Conservation (phyloP, 92 coral and sea anemone species). For the Parazoanthus atlanticus region DNA sequence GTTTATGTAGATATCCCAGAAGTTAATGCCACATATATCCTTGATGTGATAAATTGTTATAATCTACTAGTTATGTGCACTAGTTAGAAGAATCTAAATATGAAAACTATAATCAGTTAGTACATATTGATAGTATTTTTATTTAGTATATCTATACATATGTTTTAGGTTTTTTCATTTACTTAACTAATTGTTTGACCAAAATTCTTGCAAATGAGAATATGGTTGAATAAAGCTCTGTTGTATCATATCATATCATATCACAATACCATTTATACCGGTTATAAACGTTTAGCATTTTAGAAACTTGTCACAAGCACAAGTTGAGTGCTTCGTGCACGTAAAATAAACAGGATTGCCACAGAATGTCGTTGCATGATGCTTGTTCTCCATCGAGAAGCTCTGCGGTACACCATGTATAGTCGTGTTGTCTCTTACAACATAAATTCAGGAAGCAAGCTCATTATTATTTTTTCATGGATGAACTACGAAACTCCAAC, state of each 20-base stretch:
- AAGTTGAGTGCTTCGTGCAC: not conserved
- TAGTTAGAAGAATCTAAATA: too few species aligned
- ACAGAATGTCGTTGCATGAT: slow-evolving; percentile 47
- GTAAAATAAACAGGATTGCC: slow-evolving; percentile 41
- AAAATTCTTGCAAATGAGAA: too few species aligned
- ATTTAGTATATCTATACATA: too few species aligned
- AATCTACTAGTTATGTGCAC: too few species aligned
- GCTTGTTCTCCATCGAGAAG: not conserved
- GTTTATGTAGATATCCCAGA: too few species aligned
- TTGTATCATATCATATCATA: not conserved
- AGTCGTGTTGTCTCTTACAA: slow-evolving; percentile 32
- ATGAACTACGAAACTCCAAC: not conserved
- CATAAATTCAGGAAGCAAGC: slow-evolving; percentile 16
- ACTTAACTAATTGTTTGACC: too few species aligned
- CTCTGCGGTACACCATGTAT: slow-evolving; percentile 37
- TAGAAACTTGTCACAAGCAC: slow-evolving; percentile 11
- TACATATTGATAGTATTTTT: too few species aligned
- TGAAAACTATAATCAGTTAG: too few species aligned
- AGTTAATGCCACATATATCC: too few species aligned
- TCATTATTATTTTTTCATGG: not conserved
- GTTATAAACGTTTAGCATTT: not conserved
- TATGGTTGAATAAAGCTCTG: not conserved
- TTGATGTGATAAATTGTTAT: too few species aligned
- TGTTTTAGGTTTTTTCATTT: too few species aligned
- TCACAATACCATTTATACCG: too few species aligned